phyloP scores from a whole-genome alignment of 2,888 invertebrate species.

The Selenia dentaria region DNA sequence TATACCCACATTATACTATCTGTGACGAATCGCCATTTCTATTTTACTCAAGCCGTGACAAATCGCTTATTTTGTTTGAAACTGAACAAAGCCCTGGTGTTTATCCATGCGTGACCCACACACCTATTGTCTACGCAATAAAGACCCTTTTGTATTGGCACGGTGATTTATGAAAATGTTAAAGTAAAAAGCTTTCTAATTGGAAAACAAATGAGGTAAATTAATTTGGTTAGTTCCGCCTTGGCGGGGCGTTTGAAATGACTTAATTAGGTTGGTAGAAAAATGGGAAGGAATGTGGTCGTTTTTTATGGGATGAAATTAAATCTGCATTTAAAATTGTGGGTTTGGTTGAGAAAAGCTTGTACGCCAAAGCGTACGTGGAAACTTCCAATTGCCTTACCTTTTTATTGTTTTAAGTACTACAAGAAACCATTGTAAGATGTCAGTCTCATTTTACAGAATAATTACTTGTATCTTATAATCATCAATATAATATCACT shows the following conservation, averaged over 20 bases:
- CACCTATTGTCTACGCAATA: constrained; percentile 26
- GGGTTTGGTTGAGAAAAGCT: too few species aligned
- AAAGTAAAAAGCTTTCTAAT: constrained; percentile 33
- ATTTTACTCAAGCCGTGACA: constrained; percentile 49
- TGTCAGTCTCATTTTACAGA: too few species aligned
- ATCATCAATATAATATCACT: too few species aligned
- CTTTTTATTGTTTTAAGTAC: too few species aligned
- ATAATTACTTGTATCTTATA: too few species aligned
- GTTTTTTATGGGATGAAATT: constrained; percentile 4
- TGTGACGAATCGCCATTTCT: constrained; percentile 60
- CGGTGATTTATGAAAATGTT: constrained; percentile 29
- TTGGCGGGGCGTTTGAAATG: constrained; percentile 27
- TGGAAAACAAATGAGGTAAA: constrained; percentile 36
- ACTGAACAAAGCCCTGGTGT: constrained; percentile 28
- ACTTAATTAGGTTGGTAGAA: constrained; percentile 29
- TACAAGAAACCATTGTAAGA: too few species aligned
- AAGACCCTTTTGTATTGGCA: constrained; percentile 27
- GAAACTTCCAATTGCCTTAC: too few species aligned
- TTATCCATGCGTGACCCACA: constrained; percentile 27
- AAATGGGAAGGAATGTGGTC: constrained; percentile 14
- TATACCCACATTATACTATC: constrained; percentile 33
- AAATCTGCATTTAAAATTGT: neutral
- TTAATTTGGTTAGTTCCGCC: constrained; percentile 34
- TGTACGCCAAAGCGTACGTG: too few species aligned
- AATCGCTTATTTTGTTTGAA: constrained; percentile 50